A percentile compares a stretch with the other conserved stretches of the same genome.
Conservation (phyloP, 2,888 invertebrate species). For the Cinara cedri region DNA sequence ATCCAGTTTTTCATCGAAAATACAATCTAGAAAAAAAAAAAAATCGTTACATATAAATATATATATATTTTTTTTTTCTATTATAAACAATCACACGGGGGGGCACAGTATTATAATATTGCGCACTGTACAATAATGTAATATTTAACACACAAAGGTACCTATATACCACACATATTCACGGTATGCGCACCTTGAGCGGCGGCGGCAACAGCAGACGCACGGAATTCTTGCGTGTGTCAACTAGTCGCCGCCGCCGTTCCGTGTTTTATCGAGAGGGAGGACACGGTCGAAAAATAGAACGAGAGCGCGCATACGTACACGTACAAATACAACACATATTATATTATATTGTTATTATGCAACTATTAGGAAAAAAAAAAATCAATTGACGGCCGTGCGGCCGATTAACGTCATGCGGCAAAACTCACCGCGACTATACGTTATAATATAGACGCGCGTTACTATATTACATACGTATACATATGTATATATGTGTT, state of each 20-base stretch:
- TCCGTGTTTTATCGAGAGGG: neutral
- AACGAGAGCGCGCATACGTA: neutral
- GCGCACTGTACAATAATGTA: too few relatives aligned
- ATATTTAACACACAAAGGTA: too few relatives aligned
- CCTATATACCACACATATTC: too few relatives aligned
- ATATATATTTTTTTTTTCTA: neutral
- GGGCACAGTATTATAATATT: neutral
- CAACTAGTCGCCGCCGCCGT: neutral
- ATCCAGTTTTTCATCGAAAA: conserved; percentile 23
- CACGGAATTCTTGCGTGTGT: conserved; percentile 22
- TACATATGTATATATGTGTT: too few relatives aligned
- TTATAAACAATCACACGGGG: conserved; percentile 21
- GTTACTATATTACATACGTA: too few relatives aligned
- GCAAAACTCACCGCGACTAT: too few relatives aligned
- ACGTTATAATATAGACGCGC: too few relatives aligned
- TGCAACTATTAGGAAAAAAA: neutral
- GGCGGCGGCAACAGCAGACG: neutral
- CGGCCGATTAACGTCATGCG: neutral
- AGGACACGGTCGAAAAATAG: conserved; percentile 26
- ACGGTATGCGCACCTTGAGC: conserved; percentile 1
- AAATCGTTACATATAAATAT: too few relatives aligned
- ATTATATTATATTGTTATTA: neutral
- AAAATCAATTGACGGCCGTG: conserved; percentile 32
- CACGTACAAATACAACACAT: too few relatives aligned
- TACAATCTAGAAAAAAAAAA: too few relatives aligned